Evolutionary conservation across 2,113 vertebrate genomes (phyloP).

Genomic region (Chrysochloris asiatica): DNA sequence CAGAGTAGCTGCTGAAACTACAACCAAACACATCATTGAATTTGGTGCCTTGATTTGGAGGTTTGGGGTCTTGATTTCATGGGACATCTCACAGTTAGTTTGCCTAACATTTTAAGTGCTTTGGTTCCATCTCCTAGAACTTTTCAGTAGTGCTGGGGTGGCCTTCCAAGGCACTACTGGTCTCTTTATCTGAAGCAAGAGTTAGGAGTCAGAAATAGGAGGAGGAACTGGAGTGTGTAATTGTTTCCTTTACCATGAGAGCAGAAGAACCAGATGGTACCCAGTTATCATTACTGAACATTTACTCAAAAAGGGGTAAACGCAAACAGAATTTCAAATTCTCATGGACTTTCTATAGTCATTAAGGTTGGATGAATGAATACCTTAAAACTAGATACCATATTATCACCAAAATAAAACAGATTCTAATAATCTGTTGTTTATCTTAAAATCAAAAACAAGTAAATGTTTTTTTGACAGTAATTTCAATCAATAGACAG

Average conservation of each 20-base stretch:
- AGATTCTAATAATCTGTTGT: background rate
- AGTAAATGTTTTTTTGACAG: background rate
- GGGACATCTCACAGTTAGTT: background rate
- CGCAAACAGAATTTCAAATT: background rate
- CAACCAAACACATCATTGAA: background rate
- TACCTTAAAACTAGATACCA: background rate
- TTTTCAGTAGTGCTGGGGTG: too few species aligned
- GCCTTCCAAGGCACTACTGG: too few species aligned
- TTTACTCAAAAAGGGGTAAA: background rate
- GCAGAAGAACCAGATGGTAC: background rate
- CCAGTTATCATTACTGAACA: background rate
- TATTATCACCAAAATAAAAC: slow-evolving; percentile 26
- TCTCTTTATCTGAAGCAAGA: background rate
- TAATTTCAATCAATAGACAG: background rate
- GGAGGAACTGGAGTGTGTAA: background rate
- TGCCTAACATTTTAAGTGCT: background rate
- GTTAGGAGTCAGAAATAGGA: background rate
- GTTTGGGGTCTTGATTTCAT: background rate
- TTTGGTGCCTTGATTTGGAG: background rate
- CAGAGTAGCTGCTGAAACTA: background rate
- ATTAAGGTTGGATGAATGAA: background rate
- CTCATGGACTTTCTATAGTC: background rate
- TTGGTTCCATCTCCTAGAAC: background rate
- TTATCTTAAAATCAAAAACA: slow-evolving; percentile 17
- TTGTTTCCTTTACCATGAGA: background rate